A percentile compares a stretch with the other conserved stretches of the same genome.
These are phyloP conservation scores for Rousettus leschenaultii DNA, from an alignment of 2,113 vertebrate species.

Conservation along the genomic window DNA sequence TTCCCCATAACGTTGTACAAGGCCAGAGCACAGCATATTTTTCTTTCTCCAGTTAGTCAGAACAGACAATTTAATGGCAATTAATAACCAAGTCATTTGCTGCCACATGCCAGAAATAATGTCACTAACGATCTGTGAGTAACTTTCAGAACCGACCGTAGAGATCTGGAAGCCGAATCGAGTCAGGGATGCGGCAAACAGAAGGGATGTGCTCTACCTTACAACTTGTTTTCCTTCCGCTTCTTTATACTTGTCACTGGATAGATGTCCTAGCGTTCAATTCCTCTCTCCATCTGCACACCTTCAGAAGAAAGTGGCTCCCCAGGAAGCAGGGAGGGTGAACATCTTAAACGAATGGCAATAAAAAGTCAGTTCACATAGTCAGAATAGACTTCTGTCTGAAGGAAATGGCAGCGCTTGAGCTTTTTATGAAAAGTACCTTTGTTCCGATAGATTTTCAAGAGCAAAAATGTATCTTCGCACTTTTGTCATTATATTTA, in stretches of 20 bases:
- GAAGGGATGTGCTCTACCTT: not conserved
- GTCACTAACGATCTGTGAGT: not conserved
- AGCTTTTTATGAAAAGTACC: conserved; percentile 70
- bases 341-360: conserved; percentile 61
- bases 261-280: not conserved
- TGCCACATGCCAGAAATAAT: not conserved
- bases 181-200: not conserved
- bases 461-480: conserved; percentile 66
- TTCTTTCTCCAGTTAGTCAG: not conserved
- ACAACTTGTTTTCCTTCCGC: not conserved
- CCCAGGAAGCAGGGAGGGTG: not conserved
- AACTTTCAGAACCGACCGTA: not conserved
- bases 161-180: not conserved
- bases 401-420: conserved; percentile 73
- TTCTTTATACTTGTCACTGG: not conserved
- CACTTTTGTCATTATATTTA: conserved; percentile 75
- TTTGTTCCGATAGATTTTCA: conserved; percentile 70
- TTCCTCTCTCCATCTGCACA: not conserved
- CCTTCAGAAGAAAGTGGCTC: not conserved
- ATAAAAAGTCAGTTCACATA: conserved; percentile 44
- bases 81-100: not conserved
- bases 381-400: conserved; percentile 62
- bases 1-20: not conserved
- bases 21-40: not conserved
- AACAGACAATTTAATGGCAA: conserved; percentile 14